phyloP scores from a whole-genome alignment of 2,797 vertebrate genomes.

The Phrynocephalus vlangalii region DNA sequence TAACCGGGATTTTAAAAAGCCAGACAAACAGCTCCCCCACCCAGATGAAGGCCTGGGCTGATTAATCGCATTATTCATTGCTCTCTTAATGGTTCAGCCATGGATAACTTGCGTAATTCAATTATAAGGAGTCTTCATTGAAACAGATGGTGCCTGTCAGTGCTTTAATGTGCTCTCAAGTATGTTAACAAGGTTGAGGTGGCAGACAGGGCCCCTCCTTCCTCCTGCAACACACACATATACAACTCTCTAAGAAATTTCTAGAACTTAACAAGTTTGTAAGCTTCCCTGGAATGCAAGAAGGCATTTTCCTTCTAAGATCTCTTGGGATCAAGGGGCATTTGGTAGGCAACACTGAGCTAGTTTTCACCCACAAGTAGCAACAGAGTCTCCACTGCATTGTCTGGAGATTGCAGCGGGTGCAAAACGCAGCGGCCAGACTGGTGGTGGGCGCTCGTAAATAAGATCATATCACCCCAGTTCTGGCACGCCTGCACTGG shows the following conservation, averaged over 20 bases:
- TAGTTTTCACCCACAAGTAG: too few relatives aligned
- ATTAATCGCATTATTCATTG: slow-evolving; percentile 54
- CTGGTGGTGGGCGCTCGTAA: too few relatives aligned
- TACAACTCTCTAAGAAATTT: neutral
- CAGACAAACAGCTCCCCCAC: slow-evolving; percentile 44
- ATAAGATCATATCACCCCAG: too few relatives aligned
- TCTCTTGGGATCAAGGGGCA: too few relatives aligned
- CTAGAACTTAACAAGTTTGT: too few relatives aligned
- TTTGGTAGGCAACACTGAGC: too few relatives aligned
- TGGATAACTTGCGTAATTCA: slow-evolving; percentile 59
- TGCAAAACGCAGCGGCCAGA: too few relatives aligned
- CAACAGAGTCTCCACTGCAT: too few relatives aligned
- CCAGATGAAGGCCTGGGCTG: slow-evolving; percentile 23
- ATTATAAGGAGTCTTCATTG: slow-evolving; percentile 52
- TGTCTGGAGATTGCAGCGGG: too few relatives aligned
- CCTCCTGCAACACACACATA: neutral
- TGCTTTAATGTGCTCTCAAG: slow-evolving; percentile 15
- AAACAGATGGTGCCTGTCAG: slow-evolving; percentile 64
- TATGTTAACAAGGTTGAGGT: neutral
- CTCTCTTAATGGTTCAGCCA: slow-evolving; percentile 61
- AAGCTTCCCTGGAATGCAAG: too few relatives aligned
- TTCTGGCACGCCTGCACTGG: too few relatives aligned
- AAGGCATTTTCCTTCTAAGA: too few relatives aligned
- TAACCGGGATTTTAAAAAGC: neutral
- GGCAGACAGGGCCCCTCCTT: neutral